phyloP scores from a whole-genome alignment of 2,888 invertebrate genomes.

The Chymomyza amoena region DNA sequence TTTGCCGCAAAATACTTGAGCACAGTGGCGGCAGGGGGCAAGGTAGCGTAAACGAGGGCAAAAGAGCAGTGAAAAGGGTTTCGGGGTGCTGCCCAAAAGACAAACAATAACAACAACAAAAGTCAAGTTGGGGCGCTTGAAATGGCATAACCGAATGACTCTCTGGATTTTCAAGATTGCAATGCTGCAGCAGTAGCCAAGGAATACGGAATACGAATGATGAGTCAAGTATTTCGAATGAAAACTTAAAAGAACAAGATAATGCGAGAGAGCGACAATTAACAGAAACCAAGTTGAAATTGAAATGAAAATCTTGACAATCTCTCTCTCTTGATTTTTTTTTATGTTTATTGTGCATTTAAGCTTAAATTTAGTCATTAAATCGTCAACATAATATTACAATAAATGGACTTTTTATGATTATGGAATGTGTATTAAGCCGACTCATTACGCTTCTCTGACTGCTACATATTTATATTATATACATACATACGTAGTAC shows the following conservation, averaged over 20 bases:
- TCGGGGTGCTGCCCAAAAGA: background rate
- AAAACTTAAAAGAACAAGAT: background rate
- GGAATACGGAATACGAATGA: too few species aligned
- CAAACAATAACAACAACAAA: background rate
- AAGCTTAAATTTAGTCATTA: background rate
- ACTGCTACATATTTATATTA: slow-evolving; percentile 24
- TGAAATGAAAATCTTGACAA: background rate
- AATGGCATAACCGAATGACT: slow-evolving; percentile 1
- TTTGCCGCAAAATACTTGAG: slow-evolving; percentile 3
- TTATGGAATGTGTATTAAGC: background rate
- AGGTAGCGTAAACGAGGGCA: background rate
- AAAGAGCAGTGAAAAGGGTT: background rate
- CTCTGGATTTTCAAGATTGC: background rate
- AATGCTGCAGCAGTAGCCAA: background rate
- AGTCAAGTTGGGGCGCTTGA: background rate
- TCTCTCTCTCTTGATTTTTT: background rate
- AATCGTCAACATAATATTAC: background rate
- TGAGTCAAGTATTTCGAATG: background rate
- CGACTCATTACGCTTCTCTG: slow-evolving; percentile 55
- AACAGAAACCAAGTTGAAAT: background rate
- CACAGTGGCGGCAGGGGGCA: background rate
- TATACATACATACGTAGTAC: background rate
- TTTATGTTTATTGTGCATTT: background rate
- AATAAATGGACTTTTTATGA: slow-evolving; percentile 13
- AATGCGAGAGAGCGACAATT: background rate